These are phyloP conservation scores for Brachyrhaphis roseni DNA, from an alignment of 2,797 vertebrate genomes.

Conservation along the genomic window DNA sequence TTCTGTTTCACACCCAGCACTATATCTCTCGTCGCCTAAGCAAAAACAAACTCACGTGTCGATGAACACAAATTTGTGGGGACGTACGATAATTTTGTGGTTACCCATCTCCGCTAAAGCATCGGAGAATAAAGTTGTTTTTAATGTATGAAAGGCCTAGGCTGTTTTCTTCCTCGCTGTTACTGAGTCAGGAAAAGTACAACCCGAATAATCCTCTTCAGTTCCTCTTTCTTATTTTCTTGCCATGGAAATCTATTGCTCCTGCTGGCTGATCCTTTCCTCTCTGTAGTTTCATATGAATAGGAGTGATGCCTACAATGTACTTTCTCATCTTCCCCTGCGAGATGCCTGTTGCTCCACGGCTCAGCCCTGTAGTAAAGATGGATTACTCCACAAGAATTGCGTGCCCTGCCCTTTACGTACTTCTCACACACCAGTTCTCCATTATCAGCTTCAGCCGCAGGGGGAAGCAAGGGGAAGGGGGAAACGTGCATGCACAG, in stretches of 20 bases:
- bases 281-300: slow-evolving; percentile 51
- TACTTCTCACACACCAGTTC: slow-evolving; percentile 71
- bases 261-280: slow-evolving; percentile 44
- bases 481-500: background rate
- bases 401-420: slow-evolving; percentile 74
- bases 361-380: slow-evolving; percentile 71
- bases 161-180: slow-evolving; percentile 14
- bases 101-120: slow-evolving; percentile 31
- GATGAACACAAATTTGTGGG: slow-evolving; percentile 40
- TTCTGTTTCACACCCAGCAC: slow-evolving; percentile 49
- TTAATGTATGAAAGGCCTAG: slow-evolving; percentile 2
- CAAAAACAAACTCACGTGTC: slow-evolving; percentile 53
- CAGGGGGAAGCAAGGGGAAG: slow-evolving; percentile 8
- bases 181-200: slow-evolving; percentile 5
- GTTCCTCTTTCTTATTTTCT: slow-evolving; percentile 47
- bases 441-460: slow-evolving; percentile 71
- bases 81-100: slow-evolving; percentile 22
- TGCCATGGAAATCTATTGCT: slow-evolving; percentile 44
- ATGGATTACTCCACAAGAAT: slow-evolving; percentile 78
- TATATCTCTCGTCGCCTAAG: slow-evolving; percentile 47
- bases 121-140: slow-evolving; percentile 17
- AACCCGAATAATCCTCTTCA: slow-evolving; percentile 33
- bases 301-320: slow-evolving; percentile 57
- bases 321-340: slow-evolving; percentile 50
- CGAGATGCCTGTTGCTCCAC: slow-evolving; percentile 69